A percentile compares a stretch with the other conserved stretches of the same genome.
Conservation (phyloP, 2,797 vertebrate species). For the Gambusia yucatana region DNA sequence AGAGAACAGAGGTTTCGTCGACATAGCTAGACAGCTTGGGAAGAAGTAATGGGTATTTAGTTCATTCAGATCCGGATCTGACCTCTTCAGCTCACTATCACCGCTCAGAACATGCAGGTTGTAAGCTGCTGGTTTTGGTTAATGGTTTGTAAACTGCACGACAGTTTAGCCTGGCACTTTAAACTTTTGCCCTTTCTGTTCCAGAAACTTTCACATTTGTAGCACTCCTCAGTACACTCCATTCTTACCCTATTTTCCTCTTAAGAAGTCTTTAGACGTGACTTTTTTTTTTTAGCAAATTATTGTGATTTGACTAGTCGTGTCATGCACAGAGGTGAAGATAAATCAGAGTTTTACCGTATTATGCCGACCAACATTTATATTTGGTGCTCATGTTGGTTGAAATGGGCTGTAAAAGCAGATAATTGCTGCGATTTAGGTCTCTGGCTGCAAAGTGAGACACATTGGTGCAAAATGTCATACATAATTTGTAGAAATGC, state of each 20-base stretch:
- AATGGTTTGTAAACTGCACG: neutral
- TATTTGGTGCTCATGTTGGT: neutral
- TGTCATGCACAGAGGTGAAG: neutral
- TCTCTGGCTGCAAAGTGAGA: neutral
- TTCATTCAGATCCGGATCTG: neutral
- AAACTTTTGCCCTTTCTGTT: neutral
- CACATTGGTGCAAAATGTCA: neutral
- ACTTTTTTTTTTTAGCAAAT: neutral
- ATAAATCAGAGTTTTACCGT: neutral
- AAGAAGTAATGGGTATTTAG: neutral
- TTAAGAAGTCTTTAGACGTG: neutral
- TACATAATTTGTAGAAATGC: neutral
- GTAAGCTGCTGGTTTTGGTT: neutral
- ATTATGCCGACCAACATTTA: neutral
- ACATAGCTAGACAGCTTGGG: neutral
- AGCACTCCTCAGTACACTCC: neutral
- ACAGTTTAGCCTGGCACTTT: neutral
- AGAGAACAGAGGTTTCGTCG: neutral
- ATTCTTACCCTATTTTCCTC: neutral
- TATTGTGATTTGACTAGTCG: neutral
- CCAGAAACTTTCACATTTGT: neutral
- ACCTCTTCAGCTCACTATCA: neutral
- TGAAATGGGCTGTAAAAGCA: neutral
- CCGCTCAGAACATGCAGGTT: neutral
- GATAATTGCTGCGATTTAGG: neutral